Percentiles rank a stretch among this genome's conserved stretches.
Evolutionary conservation across 2,888 invertebrate genomes (phyloP).

Genomic region (Drosophila fungiperda): DNA sequence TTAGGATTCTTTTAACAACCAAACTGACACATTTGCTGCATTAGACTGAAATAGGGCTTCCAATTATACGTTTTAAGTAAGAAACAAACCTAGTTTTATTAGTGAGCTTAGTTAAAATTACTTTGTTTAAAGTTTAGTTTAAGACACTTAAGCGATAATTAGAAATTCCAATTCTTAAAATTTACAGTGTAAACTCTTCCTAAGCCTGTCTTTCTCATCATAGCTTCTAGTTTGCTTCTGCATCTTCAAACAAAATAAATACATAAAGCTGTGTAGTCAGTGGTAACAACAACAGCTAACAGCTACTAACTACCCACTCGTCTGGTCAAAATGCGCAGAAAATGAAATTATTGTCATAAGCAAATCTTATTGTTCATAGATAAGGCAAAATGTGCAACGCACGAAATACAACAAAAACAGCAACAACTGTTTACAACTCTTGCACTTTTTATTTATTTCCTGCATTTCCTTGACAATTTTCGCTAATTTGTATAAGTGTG

Average conservation of each 20-base stretch:
- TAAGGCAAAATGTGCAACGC: conserved; percentile 60
- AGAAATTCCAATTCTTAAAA: not conserved
- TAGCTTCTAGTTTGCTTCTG: not conserved
- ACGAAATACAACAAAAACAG: conserved; percentile 42
- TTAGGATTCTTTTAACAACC: not conserved
- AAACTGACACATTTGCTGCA: not conserved
- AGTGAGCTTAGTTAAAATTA: not conserved
- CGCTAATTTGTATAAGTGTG: conserved; percentile 68
- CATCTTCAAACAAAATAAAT: not conserved
- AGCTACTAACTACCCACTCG: conserved; percentile 14
- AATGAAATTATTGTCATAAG: conserved; percentile 61
- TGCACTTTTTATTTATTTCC: conserved; percentile 50
- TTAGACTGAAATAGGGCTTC: not conserved
- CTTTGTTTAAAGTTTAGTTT: not conserved
- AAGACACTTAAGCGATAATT: not conserved
- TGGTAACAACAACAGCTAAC: conserved; percentile 1
- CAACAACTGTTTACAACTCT: conserved; percentile 18
- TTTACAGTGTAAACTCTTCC: not conserved
- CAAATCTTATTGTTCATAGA: conserved; percentile 65
- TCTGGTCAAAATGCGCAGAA: conserved; percentile 17
- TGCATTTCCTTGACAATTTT: conserved; percentile 72
- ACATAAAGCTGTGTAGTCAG: not conserved
- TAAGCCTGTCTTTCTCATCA: not conserved
- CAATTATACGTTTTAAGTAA: not conserved
- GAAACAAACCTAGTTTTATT: too few species aligned